A percentile compares a stretch with the other conserved stretches of the same genome.
Evolutionary conservation across 2,113 vertebrate species (phyloP).

Genomic region (rabbit (Oryctolagus cuniculus)): DNA sequence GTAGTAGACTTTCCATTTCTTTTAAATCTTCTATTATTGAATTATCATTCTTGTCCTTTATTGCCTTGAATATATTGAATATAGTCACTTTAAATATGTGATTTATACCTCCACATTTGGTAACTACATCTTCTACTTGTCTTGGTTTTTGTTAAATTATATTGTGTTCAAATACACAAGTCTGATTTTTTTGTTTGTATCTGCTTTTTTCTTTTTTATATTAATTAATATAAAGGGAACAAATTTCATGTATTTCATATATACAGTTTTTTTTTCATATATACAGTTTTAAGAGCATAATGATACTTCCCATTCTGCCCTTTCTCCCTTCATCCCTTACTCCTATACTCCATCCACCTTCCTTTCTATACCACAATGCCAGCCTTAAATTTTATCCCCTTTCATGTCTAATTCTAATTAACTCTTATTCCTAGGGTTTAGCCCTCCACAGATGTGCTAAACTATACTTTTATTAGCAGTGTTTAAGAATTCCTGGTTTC

Average conservation of each 20-base stretch:
- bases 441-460: background rate
- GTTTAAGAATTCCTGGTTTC: background rate
- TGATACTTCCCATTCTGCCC: too few species aligned
- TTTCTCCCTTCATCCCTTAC: too few species aligned
- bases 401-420: slow-evolving; percentile 13
- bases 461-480: background rate
- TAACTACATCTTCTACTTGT: background rate
- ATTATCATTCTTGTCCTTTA: background rate
- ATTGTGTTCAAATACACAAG: background rate
- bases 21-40: background rate
- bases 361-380: too few species aligned
- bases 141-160: slow-evolving; percentile 18
- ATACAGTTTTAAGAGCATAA: too few species aligned
- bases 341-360: too few species aligned
- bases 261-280: too few species aligned
- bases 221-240: too few species aligned
- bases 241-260: too few species aligned
- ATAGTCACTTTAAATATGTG: background rate
- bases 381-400: background rate
- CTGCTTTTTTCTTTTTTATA: background rate
- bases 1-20: slow-evolving; percentile 15
- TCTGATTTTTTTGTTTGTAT: background rate
- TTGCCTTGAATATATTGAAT: slow-evolving; percentile 29
- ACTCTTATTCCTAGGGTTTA: background rate
- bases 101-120: background rate